phyloP scores from a whole-genome alignment of 35 echinoderm and acorn worm genomes.

The Antedon bifida region DNA sequence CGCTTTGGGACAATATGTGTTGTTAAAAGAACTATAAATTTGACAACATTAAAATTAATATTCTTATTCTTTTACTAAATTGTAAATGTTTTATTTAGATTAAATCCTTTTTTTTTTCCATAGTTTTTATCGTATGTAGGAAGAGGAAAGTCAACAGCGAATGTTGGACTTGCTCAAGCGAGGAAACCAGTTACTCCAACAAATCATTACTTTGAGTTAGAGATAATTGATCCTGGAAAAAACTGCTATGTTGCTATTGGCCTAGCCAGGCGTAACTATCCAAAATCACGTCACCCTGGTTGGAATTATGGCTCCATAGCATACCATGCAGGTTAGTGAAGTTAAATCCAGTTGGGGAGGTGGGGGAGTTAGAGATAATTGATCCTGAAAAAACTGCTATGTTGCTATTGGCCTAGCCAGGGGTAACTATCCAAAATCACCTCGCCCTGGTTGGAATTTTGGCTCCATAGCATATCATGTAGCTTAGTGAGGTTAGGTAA shows the following conservation, averaged over 20 bases:
- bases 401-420: slow-evolving; percentile 83
- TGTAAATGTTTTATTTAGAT: too few species aligned
- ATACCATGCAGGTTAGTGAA: slow-evolving; percentile 80
- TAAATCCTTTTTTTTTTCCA: not conserved
- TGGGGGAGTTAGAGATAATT: slow-evolving; percentile 67
- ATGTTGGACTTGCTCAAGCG: slow-evolving; percentile 82
- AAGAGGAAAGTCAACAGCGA: slow-evolving; percentile 51
- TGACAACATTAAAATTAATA: too few species aligned
- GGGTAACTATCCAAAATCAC: slow-evolving; percentile 71
- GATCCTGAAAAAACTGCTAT: slow-evolving; percentile 89
- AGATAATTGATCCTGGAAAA: slow-evolving; percentile 92
- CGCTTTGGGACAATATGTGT: too few species aligned
- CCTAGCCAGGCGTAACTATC: slow-evolving; percentile 78
- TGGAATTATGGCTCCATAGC: slow-evolving; percentile 94
- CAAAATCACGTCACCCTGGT: slow-evolving; percentile 71
- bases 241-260: slow-evolving; percentile 93
- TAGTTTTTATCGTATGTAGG: slow-evolving; percentile 82
- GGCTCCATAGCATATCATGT: slow-evolving; percentile 96
- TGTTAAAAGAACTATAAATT: too few species aligned
- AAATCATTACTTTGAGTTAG: slow-evolving; percentile 95
- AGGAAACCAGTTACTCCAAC: slow-evolving; percentile 75
- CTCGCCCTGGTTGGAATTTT: slow-evolving; percentile 85
- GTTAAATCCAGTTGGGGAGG: not conserved
- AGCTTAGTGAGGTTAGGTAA: slow-evolving; percentile 29
- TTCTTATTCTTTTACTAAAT: too few species aligned